These are phyloP conservation scores for Octopus sinensis DNA, from an alignment of 1,140 invertebrate genomes.

Conservation along the genomic window DNA sequence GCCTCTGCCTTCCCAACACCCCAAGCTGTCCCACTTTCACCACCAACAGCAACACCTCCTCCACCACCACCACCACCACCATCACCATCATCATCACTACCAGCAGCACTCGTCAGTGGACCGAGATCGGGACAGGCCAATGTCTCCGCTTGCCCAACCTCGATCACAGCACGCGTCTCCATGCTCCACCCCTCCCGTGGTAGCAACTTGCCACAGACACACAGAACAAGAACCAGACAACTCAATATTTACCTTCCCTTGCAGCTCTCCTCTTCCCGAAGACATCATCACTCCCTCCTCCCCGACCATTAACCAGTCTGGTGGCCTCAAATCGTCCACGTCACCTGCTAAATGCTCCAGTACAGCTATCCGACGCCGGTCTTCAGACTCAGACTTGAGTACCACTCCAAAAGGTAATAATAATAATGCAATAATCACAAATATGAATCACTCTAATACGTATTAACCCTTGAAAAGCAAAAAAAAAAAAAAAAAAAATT, in stretches of 20 bases:
- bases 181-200: neutral
- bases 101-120: constrained; percentile 10
- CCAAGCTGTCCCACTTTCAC: constrained; percentile 28
- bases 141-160: constrained; percentile 31
- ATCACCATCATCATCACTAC: constrained; percentile 14
- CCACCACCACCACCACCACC: constrained; percentile 13
- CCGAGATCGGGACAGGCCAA: constrained; percentile 3
- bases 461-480: neutral
- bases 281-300: constrained; percentile 33
- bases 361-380: constrained; percentile 61
- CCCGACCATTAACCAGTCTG: constrained; percentile 17
- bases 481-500: neutral
- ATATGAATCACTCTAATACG: neutral
- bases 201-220: neutral
- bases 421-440: neutral
- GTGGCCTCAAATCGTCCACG: constrained; percentile 1
- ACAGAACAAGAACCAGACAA: constrained; percentile 1
- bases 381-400: constrained; percentile 89
- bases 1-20: constrained; percentile 28
- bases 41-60: constrained; percentile 27
- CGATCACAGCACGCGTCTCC: neutral
- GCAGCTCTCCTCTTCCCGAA: constrained; percentile 43
- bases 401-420: constrained; percentile 84
- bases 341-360: constrained; percentile 8
- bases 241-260: constrained; percentile 50